Evolutionary conservation across 2,888 invertebrate species (phyloP).

Genomic region (Tryphoninae sp.): DNA sequence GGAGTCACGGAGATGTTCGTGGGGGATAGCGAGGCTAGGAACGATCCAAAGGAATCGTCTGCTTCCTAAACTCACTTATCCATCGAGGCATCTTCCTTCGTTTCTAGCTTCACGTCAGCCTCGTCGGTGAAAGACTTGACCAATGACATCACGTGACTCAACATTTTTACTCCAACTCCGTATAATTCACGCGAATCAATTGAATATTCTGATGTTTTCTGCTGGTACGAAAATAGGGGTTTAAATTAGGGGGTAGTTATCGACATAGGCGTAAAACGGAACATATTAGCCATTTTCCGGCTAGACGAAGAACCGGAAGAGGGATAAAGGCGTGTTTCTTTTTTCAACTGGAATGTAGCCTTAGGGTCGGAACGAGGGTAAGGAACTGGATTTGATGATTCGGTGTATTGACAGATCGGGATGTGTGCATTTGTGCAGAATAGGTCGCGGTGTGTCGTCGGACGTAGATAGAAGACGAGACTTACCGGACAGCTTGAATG

Average conservation of each 20-base stretch:
- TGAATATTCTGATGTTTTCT: too few relatives aligned
- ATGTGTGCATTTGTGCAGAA: neutral
- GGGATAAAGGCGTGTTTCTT: slow-evolving; percentile 6
- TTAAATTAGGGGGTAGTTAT: neutral
- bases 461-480: slow-evolving; percentile 62
- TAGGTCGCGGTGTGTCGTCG: slow-evolving; percentile 14
- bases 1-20: slow-evolving; percentile 51
- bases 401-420: slow-evolving; percentile 42
- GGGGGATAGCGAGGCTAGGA: slow-evolving; percentile 21
- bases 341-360: slow-evolving; percentile 5
- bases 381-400: slow-evolving; percentile 26
- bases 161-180: too few relatives aligned
- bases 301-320: neutral
- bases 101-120: neutral
- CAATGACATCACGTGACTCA: too few relatives aligned
- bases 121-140: too few relatives aligned
- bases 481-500: slow-evolving; percentile 94
- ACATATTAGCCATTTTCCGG: neutral
- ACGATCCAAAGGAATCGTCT: slow-evolving; percentile 48
- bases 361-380: slow-evolving; percentile 23
- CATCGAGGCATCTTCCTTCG: slow-evolving; percentile 65
- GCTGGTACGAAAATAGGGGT: neutral
- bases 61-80: slow-evolving; percentile 78
- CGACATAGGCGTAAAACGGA: neutral
- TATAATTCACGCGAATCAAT: too few relatives aligned